These are phyloP conservation scores for Leptodactylus fallax DNA, from an alignment of 2,797 vertebrate genomes.

Conservation along the genomic window DNA sequence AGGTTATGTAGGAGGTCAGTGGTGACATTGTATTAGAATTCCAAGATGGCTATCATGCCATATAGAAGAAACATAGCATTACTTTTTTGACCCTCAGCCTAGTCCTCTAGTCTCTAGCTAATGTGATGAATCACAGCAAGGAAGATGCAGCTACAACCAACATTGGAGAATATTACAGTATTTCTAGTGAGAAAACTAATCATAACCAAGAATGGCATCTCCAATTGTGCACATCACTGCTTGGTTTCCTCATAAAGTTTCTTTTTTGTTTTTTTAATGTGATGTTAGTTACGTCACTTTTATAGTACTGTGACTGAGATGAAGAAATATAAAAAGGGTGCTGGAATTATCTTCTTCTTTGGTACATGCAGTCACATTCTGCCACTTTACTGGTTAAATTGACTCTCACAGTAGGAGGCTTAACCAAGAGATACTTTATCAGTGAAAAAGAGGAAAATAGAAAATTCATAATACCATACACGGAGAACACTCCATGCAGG, in stretches of 20 bases:
- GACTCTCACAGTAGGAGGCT: background rate
- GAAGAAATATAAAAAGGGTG: background rate
- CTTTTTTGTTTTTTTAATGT: background rate
- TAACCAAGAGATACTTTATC: background rate
- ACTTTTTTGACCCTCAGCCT: slow-evolving; percentile 16
- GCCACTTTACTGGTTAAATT: background rate
- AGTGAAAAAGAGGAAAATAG: background rate
- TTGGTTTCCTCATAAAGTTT: background rate
- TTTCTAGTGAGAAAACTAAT: background rate
- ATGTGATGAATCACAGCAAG: slow-evolving; percentile 22
- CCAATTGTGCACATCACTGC: too few relatives aligned
- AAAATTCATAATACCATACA: background rate
- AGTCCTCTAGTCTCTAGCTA: slow-evolving; percentile 3
- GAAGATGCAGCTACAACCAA: slow-evolving; percentile 4
- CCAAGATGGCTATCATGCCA: slow-evolving; percentile 4
- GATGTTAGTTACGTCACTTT: background rate
- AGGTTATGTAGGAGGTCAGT: background rate
- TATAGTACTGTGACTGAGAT: background rate
- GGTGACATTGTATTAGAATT: slow-evolving; percentile 24
- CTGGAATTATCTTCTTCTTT: background rate
- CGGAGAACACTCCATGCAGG: background rate
- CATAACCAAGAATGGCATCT: background rate
- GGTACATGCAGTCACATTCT: background rate
- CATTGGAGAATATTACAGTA: background rate
- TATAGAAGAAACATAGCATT: slow-evolving; percentile 18